Base-by-base conservation (phyloP, 2,888 invertebrate genomes). In the Stenodera caucasica region DNA sequence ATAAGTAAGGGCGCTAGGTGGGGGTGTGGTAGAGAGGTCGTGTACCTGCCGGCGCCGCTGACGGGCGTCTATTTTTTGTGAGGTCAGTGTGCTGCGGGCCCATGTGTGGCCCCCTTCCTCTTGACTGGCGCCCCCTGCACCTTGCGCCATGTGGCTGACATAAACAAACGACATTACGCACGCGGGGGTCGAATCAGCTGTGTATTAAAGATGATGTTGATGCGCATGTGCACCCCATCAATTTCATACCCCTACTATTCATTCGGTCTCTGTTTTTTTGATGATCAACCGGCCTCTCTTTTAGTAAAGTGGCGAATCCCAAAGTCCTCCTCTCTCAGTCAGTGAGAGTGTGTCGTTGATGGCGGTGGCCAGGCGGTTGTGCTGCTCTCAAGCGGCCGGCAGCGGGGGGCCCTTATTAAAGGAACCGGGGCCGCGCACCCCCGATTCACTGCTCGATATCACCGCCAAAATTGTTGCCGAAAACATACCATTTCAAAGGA, bases 391-490 rank as follows among this genome's bases (percentile, higher is more conserved):
- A 45, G 54, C 80, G 68, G 78, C 80, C 71, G 78, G 80, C 72
- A 77, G 79, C 68, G 78, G 74, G 68, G 79, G 75, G 74, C 67
- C 68, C 18, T 66, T 77, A 64, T 67, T 74, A 63, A 73, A 74
- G 68, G 78, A 77, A 66, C 78, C 76, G 72, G 77, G 75, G 67
- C 76, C 77, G 63, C 76, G 77, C 65, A 74, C 84, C 81, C 89
- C 90, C 75, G 89, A 91, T 82, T 85, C 90, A 67, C 83, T 93
- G 72, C 86, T 93, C 75, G 92, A 93, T 83, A 88, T 92, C 74
- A 88, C 90, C 77, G 92, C 92, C 72, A 89, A 90, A 82, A 87
- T 90, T 77, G 92, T 92, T 72, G 92, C 92, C 75, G 89, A 90
- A 81, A 88, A 90, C 80, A 89, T 92, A 75, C 91, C 92, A 67